phyloP scores from a whole-genome alignment of 1,140 invertebrate species.

The Nasonia giraulti region DNA sequence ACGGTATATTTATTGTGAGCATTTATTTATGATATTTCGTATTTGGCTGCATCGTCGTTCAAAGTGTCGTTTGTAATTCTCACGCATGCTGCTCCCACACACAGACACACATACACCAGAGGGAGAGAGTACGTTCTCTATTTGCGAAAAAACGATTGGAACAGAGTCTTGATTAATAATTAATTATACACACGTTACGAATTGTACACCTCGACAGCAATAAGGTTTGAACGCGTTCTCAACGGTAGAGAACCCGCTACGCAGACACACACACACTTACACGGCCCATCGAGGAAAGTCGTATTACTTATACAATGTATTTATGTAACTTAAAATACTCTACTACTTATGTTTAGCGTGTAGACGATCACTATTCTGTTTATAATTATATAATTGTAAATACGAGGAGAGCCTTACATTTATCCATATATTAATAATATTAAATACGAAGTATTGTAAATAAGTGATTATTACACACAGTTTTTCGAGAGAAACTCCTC shows the following conservation, averaged over 20 bases:
- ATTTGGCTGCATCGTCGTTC: slow-evolving; percentile 37
- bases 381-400: slow-evolving; percentile 51
- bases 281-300: slow-evolving; percentile 47
- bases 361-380: slow-evolving; percentile 48
- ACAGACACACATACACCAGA: background rate
- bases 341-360: slow-evolving; percentile 49
- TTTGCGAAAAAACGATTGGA: slow-evolving; percentile 46
- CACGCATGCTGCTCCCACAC: background rate
- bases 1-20: slow-evolving; percentile 40
- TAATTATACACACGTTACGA: slow-evolving; percentile 18
- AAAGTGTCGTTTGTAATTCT: slow-evolving; percentile 33
- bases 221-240: slow-evolving; percentile 45
- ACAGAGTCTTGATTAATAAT: slow-evolving; percentile 42
- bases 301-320: slow-evolving; percentile 50
- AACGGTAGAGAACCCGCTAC: slow-evolving; percentile 44
- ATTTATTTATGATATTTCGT: slow-evolving; percentile 53
- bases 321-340: slow-evolving; percentile 53
- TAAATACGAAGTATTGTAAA: slow-evolving; percentile 53
- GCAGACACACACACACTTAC: background rate
- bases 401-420: slow-evolving; percentile 52
- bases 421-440: slow-evolving; percentile 44
- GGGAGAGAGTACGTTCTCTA: background rate
- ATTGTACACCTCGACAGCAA: slow-evolving; percentile 49
- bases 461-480: slow-evolving; percentile 51
- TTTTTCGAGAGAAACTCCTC: slow-evolving; percentile 43